Evolutionary conservation across 2,113 vertebrate species (phyloP), one percentile per base, ranked within the genome.

Genomic region (Sclerurus mexicanus): DNA sequence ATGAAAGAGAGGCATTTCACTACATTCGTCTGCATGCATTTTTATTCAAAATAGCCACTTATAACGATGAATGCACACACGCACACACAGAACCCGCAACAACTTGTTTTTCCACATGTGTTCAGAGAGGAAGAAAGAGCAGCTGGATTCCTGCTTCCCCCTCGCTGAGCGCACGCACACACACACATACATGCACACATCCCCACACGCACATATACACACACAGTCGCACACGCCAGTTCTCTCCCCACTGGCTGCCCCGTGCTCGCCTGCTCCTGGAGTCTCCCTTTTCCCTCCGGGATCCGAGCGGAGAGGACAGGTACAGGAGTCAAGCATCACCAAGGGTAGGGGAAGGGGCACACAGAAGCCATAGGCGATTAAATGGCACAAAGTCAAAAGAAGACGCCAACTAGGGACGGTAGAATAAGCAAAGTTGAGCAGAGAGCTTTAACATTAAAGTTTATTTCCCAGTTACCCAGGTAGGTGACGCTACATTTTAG

Each of bases 401-500:
- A 95, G 96, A 85, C 76, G 79, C 6, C 42, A 95, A 39, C 72
- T 37, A 80, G 87, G 72, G 78, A 94, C 46, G 47, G 82, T 50
- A 87, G 18, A 69, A 96, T 86, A 96, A 90, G 86, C 96, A 93
- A 97, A 98, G 97, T 91, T 96, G 76, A 85, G 46, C 6, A 17
- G 44, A 60, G 52, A 93, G 75, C 75, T 94, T 95, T 90, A 81
- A 60, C 91, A 75, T 96, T 96, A 71, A 98, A 98, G 97, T 98
- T 98, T 98, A 97, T 98, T 98, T 96, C 97, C 85, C 95, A 76
- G 95, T 91, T 89, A 96, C 53, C 96, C 95, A 95, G 95, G 82
- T 95, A 98, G 97, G 96, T 97, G 97, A 97, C 97, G 96, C 96
- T 97, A 96, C 95, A 71, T 97, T 98, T 97, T 97, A 94, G 82